Base-by-base conservation (phyloP, 2,888 invertebrate genomes). In the Dicranocentrus wangi region DNA sequence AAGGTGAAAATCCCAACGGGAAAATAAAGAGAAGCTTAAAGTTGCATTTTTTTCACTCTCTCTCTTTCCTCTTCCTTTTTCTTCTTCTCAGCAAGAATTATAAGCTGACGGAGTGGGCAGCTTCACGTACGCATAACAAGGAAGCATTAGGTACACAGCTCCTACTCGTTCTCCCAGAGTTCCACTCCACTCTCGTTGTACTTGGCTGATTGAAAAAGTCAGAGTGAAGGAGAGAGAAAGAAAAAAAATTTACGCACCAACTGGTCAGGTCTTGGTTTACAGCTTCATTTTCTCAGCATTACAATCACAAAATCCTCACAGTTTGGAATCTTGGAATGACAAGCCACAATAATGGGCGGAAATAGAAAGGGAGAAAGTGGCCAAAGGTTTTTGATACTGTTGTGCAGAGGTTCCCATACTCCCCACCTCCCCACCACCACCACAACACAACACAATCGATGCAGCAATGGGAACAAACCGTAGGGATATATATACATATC, bases 1-100 rank as follows among this genome's bases (percentile, higher is more conserved):
- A 76, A 60, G 76, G 68, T 68, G 60, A 76, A 76, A 66, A 68
- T 68, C 76, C 76, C 76, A 17, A 32, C 68, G 68, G 76, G 27
- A 68, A 68, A 68, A 68, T 68, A 68, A 68, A 68, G 51, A 68
- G 17, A 15, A 43, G 43, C 68, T 68, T 68, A 51, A 47, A 68
- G 39, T 65, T 43, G 65, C 65, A 65, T 63, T 63, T 27, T 39
- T 39, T 13, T 39, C n/a, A 13, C 17, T 21, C 15, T 27, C 27
- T 60, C 21, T 17, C 21, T 53, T 21, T 21, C 17, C 2, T 53
- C 21, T 8, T 17, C 53, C 17, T 13, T 61, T 32, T 32, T 32
- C 3, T 61, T 17, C n/a, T 28, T 23, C 28, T 23, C n/a, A 32
- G 61, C n/a, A 32, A 28, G 32, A 61, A 61, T 32, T 32, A 32